These are phyloP conservation scores for Onthophagus taurus DNA, from an alignment of 1,140 invertebrate genomes.

Conservation along the genomic window DNA sequence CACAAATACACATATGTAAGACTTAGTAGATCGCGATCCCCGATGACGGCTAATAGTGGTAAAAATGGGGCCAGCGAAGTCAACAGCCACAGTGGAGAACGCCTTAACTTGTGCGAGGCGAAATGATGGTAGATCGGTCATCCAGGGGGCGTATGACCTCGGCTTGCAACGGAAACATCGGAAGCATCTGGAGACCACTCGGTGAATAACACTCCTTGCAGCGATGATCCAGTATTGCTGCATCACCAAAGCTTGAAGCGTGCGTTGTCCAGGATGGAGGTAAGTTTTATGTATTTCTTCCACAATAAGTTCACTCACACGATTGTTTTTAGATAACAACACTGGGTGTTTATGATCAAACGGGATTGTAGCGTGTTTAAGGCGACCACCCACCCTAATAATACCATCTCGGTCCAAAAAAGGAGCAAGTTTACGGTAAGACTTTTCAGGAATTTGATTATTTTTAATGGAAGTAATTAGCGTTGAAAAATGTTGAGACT, in stretches of 20 bases:
- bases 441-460: too few species aligned
- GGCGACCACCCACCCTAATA: too few species aligned
- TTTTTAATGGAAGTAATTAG: too few species aligned
- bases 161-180: too few species aligned
- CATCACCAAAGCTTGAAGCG: not conserved
- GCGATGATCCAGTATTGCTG: not conserved
- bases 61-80: slow-evolving; percentile 11
- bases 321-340: not conserved
- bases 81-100: slow-evolving; percentile 5
- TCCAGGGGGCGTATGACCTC: not conserved
- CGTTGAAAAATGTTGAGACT: too few species aligned
- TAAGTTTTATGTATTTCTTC: not conserved
- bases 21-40: slow-evolving; percentile 6
- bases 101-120: not conserved
- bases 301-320: not conserved
- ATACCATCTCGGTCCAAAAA: too few species aligned
- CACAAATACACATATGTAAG: slow-evolving; percentile 17
- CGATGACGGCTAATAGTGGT: slow-evolving; percentile 2
- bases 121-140: not conserved
- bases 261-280: not conserved
- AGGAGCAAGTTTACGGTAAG: too few species aligned
- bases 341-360: too few species aligned
- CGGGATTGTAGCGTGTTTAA: too few species aligned
- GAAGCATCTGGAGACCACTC: not conserved
- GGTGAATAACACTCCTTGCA: not conserved